These are phyloP conservation scores for Ennomos fuscantarius DNA, from an alignment of 2,888 invertebrate species.

Conservation along the genomic window DNA sequence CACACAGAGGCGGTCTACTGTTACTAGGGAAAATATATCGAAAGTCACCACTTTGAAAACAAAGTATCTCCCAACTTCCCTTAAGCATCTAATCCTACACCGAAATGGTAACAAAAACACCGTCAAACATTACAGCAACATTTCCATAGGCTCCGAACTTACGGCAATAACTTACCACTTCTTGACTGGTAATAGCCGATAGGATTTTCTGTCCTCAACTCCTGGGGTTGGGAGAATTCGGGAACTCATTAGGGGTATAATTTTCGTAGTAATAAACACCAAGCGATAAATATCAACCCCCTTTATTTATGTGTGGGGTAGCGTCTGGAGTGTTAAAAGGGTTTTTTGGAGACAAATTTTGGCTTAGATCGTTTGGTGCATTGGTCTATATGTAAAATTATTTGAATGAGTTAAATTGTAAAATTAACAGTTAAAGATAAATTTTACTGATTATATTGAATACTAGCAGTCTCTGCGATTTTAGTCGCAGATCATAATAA, in stretches of 20 bases:
- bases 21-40: no score
- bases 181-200: constrained; percentile 83
- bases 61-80: neutral
- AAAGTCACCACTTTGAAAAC: no score
- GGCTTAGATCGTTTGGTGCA: constrained; percentile 22
- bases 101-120: constrained; percentile 52
- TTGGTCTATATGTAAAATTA: no score
- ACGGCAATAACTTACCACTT: constrained; percentile 74
- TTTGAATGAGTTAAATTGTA: no score
- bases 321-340: constrained; percentile 43
- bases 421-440: no score
- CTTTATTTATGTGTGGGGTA: constrained; percentile 68
- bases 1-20: no score
- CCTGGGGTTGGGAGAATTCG: constrained; percentile 64
- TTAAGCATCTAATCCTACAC: constrained; percentile 20
- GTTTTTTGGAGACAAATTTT: constrained; percentile 47
- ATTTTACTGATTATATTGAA: no score
- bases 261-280: constrained; percentile 84
- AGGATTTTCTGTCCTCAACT: constrained; percentile 77
- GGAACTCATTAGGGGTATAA: constrained; percentile 84
- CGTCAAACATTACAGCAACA: constrained; percentile 53
- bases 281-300: constrained; percentile 80
- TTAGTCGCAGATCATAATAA: no score
- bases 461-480: no score
- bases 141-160: constrained; percentile 66